Percentiles rank a stretch among this genome's conserved stretches.
These are phyloP conservation scores for Pimpla rufipes DNA, from an alignment of 2,888 invertebrate genomes.

Conservation along the genomic window DNA sequence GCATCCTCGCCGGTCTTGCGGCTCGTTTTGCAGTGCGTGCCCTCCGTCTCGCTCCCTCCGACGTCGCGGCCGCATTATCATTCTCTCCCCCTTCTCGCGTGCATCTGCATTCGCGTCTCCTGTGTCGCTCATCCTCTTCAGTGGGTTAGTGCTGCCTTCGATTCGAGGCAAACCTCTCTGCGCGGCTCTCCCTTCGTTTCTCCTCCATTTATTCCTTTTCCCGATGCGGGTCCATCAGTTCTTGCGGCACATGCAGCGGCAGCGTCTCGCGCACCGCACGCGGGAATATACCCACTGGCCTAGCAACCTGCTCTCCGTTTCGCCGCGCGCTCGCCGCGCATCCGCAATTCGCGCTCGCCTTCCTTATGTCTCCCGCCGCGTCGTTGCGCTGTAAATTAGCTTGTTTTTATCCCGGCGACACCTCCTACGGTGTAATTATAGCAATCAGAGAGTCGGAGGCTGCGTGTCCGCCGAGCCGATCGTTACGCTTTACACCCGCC, in stretches of 20 bases:
- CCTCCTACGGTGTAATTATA: constrained; percentile 21
- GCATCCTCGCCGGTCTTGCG: constrained; percentile 5
- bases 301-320: constrained; percentile 69
- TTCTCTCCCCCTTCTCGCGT: constrained; percentile 45
- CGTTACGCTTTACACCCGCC: background rate
- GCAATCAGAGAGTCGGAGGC: background rate
- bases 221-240: constrained; percentile 76
- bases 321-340: constrained; percentile 39
- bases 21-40: constrained; percentile 38
- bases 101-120: constrained; percentile 45
- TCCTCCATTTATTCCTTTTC: constrained; percentile 72
- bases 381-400: background rate
- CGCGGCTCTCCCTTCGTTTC: constrained; percentile 44
- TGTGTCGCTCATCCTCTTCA: constrained; percentile 39
- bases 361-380: background rate
- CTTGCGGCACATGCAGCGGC: constrained; percentile 32
- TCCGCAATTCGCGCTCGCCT: background rate
- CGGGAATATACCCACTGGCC: constrained; percentile 65
- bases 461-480: background rate
- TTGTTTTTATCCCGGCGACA: constrained; percentile 41
- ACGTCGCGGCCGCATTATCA: constrained; percentile 46
- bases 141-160: constrained; percentile 70
- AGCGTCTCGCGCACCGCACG: background rate
- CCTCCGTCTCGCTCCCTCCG: constrained; percentile 38
- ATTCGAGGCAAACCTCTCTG: constrained; percentile 69